phyloP scores from a whole-genome alignment of 2,797 vertebrate genomes.

The Malurus splendens region DNA sequence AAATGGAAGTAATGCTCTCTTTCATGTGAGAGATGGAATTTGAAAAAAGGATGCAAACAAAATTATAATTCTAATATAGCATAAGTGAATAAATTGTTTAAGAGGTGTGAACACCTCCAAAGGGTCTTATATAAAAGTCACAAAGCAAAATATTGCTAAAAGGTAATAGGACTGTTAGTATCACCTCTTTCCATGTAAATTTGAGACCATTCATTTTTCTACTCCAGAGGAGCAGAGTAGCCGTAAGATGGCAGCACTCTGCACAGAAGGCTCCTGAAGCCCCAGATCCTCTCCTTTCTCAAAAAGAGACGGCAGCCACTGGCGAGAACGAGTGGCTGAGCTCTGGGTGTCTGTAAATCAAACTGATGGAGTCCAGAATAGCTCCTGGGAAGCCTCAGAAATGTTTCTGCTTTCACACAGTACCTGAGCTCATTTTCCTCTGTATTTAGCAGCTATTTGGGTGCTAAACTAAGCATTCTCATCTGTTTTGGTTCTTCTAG shows the following conservation, averaged over 20 bases:
- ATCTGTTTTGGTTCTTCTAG: neutral
- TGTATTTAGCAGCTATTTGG: neutral
- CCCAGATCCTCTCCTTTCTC: neutral
- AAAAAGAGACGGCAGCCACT: rapidly evolving
- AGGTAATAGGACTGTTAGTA: neutral
- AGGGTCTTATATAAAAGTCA: neutral
- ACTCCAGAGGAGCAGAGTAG: neutral
- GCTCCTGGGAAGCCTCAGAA: neutral
- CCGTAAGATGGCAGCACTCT: slow-evolving; percentile 55
- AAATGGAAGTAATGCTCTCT: neutral
- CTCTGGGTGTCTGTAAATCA: rapidly evolving
- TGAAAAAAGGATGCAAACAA: neutral
- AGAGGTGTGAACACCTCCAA: neutral
- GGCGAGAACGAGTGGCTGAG: rapidly evolving
- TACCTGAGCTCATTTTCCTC: neutral
- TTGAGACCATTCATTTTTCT: neutral
- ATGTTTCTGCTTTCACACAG: neutral
- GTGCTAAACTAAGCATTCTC: neutral
- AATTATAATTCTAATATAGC: neutral
- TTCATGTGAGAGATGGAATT: neutral
- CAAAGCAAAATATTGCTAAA: neutral
- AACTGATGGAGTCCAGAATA: neutral
- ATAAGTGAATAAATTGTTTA: neutral
- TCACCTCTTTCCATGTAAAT: neutral
- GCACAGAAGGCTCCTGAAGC: neutral